Percentiles rank a stretch among this genome's conserved stretches.
Evolutionary conservation across 2,888 invertebrate species (phyloP).

Genomic region (Orthonychiurus folsomi): DNA sequence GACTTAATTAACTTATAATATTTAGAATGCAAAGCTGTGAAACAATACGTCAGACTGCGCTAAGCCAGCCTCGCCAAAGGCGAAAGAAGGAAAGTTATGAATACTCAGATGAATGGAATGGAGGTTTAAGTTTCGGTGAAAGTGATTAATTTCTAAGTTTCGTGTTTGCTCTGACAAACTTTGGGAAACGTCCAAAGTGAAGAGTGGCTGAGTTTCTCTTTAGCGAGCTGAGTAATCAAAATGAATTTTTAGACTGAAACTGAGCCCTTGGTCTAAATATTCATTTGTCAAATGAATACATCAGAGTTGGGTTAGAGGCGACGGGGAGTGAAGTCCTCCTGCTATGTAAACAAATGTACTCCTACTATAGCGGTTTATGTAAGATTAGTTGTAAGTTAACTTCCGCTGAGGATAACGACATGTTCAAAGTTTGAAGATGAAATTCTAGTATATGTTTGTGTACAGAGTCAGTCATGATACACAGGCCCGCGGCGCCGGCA

Average conservation of each 20-base stretch:
- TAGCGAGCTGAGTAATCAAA: conserved; percentile 15
- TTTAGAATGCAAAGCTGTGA: not conserved
- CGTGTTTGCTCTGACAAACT: not conserved
- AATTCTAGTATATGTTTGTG: too few species aligned
- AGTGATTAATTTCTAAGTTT: conserved; percentile 1
- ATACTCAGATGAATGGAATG: not conserved
- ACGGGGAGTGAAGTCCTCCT: not conserved
- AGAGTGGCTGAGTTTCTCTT: too few species aligned
- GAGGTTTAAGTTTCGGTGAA: not conserved
- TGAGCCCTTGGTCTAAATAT: conserved; percentile 32
- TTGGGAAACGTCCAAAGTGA: not conserved
- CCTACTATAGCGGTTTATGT: too few species aligned
- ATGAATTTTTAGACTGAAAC: conserved; percentile 31
- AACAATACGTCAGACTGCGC: not conserved
- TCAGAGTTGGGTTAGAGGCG: too few species aligned
- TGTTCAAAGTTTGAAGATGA: too few species aligned
- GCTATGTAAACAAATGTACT: not conserved
- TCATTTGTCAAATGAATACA: conserved; percentile 17
- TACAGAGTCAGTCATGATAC: too few species aligned
- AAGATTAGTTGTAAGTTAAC: too few species aligned
- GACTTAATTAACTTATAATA: not conserved
- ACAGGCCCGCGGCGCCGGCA: too few species aligned
- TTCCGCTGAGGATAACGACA: not conserved
- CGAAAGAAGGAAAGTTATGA: too few species aligned
- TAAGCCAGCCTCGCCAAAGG: not conserved